Evolutionary conservation across 2,113 vertebrate species (phyloP), one percentile per base, ranked within the genome.

Genomic region (Scomber japonicus): DNA sequence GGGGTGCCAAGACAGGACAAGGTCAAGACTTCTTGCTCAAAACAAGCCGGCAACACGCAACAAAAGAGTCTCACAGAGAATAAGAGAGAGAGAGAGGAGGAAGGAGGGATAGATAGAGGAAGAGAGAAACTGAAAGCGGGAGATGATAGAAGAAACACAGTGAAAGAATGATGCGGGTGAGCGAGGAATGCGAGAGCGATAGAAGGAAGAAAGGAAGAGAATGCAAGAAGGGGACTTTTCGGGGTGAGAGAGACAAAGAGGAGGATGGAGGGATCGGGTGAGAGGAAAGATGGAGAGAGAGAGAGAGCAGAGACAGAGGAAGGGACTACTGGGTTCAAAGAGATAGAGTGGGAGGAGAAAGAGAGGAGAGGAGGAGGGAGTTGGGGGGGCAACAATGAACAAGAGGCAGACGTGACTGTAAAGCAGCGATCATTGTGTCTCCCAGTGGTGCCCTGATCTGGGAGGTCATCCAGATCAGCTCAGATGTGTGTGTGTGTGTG

Each of bases 21-120:
- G 88, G 87, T 91, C 83, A 87, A 84, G 85, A 86, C 81, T 86
- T 68, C 69, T 27, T 82, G 76, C 66, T 77, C 73, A 59, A 79
- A 83, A 81, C 73, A 81, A 73, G 78, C 51, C 19, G 14, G 62
- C 67, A 76, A 75, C 59, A 63, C 48, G n/a, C 59, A 79, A 84
- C 88, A 86, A 80, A 86, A 82, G 80, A 67, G 53, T 66, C 40
- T 88, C 72, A 71, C 77, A 66, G 76, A 40, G 31, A 10, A 49
- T 0, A 51, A 60, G 63, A 17, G 45, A 56, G 54, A 65, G 17
- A 54, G 31, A 63, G 61, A 17, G n/a, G 21, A 46, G 50, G 24
- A 21, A n/a, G 30, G 5, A 54, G 40, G 48, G 61, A 35, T 12
- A 21, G 54, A 60, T 5, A 15, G 62, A 27, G 27, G 1, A 3